Evolutionary conservation across 1,140 invertebrate genomes (phyloP).

Genomic region (Venturia canescens): DNA sequence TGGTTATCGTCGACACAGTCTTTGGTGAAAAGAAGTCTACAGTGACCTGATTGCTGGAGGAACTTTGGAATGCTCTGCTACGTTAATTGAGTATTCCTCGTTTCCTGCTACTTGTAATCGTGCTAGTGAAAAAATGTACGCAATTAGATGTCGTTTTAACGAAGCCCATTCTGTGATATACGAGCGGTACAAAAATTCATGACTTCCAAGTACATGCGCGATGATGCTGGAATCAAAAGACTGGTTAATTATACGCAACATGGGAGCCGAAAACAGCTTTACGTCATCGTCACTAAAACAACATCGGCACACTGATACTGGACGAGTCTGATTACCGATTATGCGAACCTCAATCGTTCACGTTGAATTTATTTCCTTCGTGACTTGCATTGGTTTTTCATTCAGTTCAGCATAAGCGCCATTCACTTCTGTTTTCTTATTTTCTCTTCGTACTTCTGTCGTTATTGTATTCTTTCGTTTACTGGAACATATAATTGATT

Average conservation of each 20-base stretch:
- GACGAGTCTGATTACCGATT: constrained; percentile 49
- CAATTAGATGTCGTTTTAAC: background rate
- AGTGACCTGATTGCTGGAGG: constrained; percentile 22
- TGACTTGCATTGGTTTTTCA: background rate
- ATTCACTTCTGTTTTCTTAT: background rate
- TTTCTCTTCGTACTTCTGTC: background rate
- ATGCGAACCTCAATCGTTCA: constrained; percentile 5
- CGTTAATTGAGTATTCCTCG: no score
- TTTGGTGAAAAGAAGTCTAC: constrained; percentile 3
- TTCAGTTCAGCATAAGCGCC: background rate
- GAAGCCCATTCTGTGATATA: constrained; percentile 21
- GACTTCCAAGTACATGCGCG: constrained; percentile 58
- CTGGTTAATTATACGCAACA: constrained; percentile 60
- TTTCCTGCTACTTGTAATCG: no score
- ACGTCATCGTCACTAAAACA: constrained; percentile 62
- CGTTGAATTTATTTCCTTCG: constrained; percentile 30
- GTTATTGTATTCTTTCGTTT: no score
- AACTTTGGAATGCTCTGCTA: background rate
- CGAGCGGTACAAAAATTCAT: constrained; percentile 53
- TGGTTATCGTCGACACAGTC: constrained; percentile 14
- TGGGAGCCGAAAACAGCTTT: constrained; percentile 30
- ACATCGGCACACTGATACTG: constrained; percentile 53
- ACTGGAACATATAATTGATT: no score
- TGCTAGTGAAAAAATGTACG: background rate
- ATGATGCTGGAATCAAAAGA: constrained; percentile 57